Base-by-base conservation (phyloP, 2,888 invertebrate genomes). In the Pandemis heparana region DNA sequence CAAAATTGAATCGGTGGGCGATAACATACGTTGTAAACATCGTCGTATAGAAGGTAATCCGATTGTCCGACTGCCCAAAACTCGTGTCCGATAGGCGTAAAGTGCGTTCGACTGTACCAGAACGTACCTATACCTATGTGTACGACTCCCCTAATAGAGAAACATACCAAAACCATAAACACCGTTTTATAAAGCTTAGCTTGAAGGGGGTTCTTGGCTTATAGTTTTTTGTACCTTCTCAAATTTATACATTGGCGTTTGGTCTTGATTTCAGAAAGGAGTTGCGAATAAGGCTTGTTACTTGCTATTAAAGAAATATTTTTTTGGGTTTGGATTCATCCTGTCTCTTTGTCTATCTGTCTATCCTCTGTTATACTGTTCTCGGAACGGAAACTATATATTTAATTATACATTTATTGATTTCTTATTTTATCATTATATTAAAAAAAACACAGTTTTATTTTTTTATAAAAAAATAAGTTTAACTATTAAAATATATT, bases 11-110 rank as follows among this genome's bases (percentile, higher is more conserved):
- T 46, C 12, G 46, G 46, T 53, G 18, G 7, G 3, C 5, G 6
- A 18, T 3, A 8, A 53, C 5, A 23, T 56, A 56, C 3, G 16
- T 16, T 16, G 51, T 16, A 56, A 23, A 18, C 23, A 56, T 60
- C 38, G 38, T 67, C 76, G 81, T 88, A 86, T 87, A 88, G 85
- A 85, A 85, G 82, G 87, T 92, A 91, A 92, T 92, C 92, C 90
- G 87, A 90, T 92, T 89, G 89, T 85, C 84, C 75, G 78, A 78
- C 76, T 76, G 85, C 85, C 84, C 86, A 87, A 89, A 89, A 87
- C 87, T 86, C 87, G 84, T 87, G 87, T 82, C 83, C 86, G 91
- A 85, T 85, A 83, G 81, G 89, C 90, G 89, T 88, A 85, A 90
- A 86, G 85, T 82, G 87, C 89, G 85, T 84, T 87, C 89, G 81